phyloP scores from a whole-genome alignment of 2,113 vertebrate genomes.

The Pygoscelis adeliae region DNA sequence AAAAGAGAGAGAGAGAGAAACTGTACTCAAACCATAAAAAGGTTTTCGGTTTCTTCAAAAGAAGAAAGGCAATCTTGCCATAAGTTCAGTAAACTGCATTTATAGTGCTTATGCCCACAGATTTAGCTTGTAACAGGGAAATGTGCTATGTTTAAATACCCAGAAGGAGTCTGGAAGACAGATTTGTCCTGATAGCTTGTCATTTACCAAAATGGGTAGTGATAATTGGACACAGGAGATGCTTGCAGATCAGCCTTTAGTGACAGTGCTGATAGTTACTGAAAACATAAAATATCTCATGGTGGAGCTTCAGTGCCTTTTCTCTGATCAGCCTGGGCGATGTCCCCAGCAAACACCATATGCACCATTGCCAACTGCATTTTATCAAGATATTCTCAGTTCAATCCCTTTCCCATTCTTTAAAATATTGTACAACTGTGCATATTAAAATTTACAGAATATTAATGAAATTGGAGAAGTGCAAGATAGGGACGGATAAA shows the following conservation, averaged over 20 bases:
- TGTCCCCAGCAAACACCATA: background rate
- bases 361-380: background rate
- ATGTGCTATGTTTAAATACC: conserved; percentile 26
- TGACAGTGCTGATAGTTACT: conserved; percentile 47
- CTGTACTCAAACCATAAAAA: background rate
- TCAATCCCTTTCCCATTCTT: background rate
- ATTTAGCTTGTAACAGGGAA: background rate
- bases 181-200: conserved; percentile 68
- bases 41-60: background rate
- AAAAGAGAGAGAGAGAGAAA: background rate
- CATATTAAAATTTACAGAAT: background rate
- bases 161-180: conserved; percentile 56
- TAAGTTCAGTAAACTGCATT: background rate
- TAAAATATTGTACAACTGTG: background rate
- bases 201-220: conserved; percentile 70
- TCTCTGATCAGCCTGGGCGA: background rate
- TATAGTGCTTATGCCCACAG: background rate
- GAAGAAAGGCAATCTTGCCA: background rate
- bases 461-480: background rate
- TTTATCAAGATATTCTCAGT: background rate
- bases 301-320: conserved; percentile 43
- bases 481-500: background rate
- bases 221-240: conserved; percentile 74
- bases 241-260: conserved; percentile 57
- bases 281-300: conserved; percentile 55